Conservation (phyloP, 2,113 vertebrate species). For the Mustela lutreola region DNA sequence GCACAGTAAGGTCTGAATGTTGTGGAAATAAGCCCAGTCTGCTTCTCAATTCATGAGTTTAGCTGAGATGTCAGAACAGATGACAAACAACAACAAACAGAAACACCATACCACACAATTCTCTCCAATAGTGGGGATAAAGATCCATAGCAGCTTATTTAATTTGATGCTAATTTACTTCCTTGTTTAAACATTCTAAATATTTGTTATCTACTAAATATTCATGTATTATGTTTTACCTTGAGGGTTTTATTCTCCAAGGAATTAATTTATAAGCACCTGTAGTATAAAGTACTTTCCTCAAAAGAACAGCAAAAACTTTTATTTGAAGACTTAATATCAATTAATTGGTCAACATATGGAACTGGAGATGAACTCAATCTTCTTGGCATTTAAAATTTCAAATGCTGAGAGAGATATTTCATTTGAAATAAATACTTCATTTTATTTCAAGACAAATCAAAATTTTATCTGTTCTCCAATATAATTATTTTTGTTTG, state of each 20-base stretch:
- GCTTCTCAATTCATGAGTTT: slow-evolving; percentile 71
- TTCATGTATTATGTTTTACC: slow-evolving; percentile 55
- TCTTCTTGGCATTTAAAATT: background rate
- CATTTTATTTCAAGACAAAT: slow-evolving; percentile 49
- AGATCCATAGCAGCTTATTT: background rate
- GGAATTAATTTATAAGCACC: slow-evolving; percentile 62
- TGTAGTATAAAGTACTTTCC: slow-evolving; percentile 54
- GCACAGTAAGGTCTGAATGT: slow-evolving; percentile 70
- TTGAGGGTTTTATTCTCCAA: slow-evolving; percentile 68
- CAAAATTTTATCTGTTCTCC: background rate
- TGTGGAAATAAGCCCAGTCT: slow-evolving; percentile 79
- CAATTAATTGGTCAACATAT: slow-evolving; percentile 46
- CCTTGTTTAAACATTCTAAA: slow-evolving; percentile 72
- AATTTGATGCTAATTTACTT: slow-evolving; percentile 56
- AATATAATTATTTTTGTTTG: slow-evolving; percentile 6
- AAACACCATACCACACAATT: slow-evolving; percentile 62
- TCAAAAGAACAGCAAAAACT: slow-evolving; percentile 58
- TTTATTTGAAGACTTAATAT: slow-evolving; percentile 41
- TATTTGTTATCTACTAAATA: slow-evolving; percentile 76
- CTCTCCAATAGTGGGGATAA: slow-evolving; percentile 48
- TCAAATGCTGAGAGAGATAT: background rate
- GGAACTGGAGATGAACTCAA: background rate
- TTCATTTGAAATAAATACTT: slow-evolving; percentile 22
- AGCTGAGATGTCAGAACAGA: slow-evolving; percentile 77
- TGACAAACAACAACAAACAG: slow-evolving; percentile 73